A percentile compares a stretch with the other conserved stretches of the same genome.
These are phyloP conservation scores for Garrulus glandarius DNA, from an alignment of 2,797 vertebrate species.

Conservation along the genomic window DNA sequence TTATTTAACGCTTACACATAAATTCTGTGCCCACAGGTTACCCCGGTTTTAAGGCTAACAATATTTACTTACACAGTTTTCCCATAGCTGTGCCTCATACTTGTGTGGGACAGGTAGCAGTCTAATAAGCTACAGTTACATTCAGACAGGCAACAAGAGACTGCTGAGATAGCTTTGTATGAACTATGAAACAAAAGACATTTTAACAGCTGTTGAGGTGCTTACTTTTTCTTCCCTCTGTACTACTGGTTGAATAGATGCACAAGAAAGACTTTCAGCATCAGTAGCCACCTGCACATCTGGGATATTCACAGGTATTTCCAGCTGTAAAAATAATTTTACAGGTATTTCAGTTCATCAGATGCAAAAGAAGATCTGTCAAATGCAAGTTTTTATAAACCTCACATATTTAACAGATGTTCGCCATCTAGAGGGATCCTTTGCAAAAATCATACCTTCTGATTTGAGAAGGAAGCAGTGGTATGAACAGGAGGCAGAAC, in stretches of 20 bases:
- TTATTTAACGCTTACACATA: not conserved
- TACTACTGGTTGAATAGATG: constrained; percentile 41
- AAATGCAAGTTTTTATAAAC: not conserved
- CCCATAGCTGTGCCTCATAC: not conserved
- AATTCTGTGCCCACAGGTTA: not conserved
- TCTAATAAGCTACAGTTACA: not conserved
- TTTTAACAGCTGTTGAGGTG: constrained; percentile 52
- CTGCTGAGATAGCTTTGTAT: not conserved
- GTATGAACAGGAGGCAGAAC: not conserved
- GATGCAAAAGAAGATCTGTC: not conserved
- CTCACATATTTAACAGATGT: not conserved
- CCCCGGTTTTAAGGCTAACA: not conserved
- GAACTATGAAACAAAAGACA: not conserved
- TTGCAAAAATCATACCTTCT: not conserved
- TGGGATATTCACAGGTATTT: constrained; percentile 83
- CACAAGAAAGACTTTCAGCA: constrained; percentile 72
- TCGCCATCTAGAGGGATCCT: not conserved
- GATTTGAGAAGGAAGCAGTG: not conserved
- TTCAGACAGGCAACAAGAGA: not conserved
- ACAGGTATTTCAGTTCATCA: constrained; percentile 15
- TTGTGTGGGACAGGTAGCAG: not conserved
- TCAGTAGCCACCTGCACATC: constrained; percentile 74
- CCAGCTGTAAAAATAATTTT: constrained; percentile 79
- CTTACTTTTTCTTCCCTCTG: constrained; percentile 55
- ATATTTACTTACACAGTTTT: not conserved